Evolutionary conservation across 92 coral and sea anemone genomes (phyloP).

Genomic region (Porites rus): DNA sequence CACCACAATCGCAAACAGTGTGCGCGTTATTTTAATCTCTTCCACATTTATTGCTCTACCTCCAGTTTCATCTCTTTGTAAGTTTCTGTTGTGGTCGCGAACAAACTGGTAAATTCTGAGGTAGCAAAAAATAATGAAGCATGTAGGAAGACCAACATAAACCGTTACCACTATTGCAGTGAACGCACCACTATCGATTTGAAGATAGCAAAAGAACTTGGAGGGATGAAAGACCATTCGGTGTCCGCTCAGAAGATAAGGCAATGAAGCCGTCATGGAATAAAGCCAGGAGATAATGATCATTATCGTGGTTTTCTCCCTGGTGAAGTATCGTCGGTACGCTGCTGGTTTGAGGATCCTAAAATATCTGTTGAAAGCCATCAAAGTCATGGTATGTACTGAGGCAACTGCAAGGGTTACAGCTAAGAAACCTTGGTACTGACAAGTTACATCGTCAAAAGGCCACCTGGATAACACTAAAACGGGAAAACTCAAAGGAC

Average conservation of each 20-base stretch:
- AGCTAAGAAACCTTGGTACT: constrained; percentile 63
- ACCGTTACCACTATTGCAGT: constrained; percentile 39
- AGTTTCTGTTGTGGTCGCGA: constrained; percentile 58
- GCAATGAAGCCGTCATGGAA: constrained; percentile 48
- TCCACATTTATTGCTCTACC: constrained; percentile 47
- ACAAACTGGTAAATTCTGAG: constrained; percentile 63
- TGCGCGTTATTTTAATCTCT: constrained; percentile 63
- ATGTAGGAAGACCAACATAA: constrained; percentile 53
- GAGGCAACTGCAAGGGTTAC: constrained; percentile 59
- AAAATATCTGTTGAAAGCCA: constrained; percentile 72
- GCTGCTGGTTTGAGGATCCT: constrained; percentile 60
- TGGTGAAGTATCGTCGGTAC: constrained; percentile 60
- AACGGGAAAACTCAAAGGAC: constrained; percentile 48
- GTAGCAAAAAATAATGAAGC: constrained; percentile 55
- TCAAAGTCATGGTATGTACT: constrained; percentile 63
- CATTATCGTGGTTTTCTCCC: constrained; percentile 17
- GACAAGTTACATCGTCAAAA: constrained; percentile 61
- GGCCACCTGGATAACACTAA: constrained; percentile 64
- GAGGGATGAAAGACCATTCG: constrained; percentile 71
- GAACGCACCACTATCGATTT: constrained; percentile 34
- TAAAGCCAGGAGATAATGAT: constrained; percentile 52
- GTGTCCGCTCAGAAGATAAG: constrained; percentile 62
- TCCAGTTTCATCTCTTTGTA: constrained; percentile 13
- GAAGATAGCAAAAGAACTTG: constrained; percentile 66
- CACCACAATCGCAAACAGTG: constrained; percentile 66